Base-by-base conservation (phyloP, 2,888 invertebrate species). In the Monopis laevigella region DNA sequence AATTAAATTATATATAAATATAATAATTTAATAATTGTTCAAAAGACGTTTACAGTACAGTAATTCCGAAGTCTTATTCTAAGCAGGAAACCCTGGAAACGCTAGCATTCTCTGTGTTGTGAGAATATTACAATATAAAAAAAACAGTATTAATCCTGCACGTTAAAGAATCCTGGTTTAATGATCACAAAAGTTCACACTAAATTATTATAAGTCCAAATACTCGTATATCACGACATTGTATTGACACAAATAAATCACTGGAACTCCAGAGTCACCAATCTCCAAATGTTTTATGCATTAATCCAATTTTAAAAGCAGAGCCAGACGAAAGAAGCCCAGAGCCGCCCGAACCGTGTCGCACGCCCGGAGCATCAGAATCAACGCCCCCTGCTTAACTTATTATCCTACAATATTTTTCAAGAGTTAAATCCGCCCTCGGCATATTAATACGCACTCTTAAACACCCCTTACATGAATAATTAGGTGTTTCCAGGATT, bases 381-480 rank as follows among this genome's bases (percentile, higher is more conserved):
- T 65, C 67, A 66, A 69, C 34, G 40, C 64, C 61, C 56, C 59
- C 32, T 13, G 16, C 17, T 39, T 17, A 28, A 18, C 17, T 74
- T 65, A 61, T 58, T 54, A 60, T 59, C 61, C 59, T 56, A 52
- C 58, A 60, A 60, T 66, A 72, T 71, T 74, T 72, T 67, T 64
- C 53, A 63, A 67, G 67, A 62, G 56, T 54, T 57, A 51, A 53
- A 58, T 51, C 44, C 54, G 53, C 58, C 55, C 54, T 52, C 45
- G 54, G 63, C 62, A 62, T 67, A 68, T 72, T 78, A 77, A 75
- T 73, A 71, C 70, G 63, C 62, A 56, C 63, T 65, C 63, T 69
- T 71, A 71, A 67, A 68, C 75, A 68, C 69, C 77, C 77, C 72
- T 63, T 68, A 78, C 77, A 72, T 77, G 78, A 80, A 78, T 78